Conservation (phyloP, 2,888 invertebrate species). For the Drosophila melanosoma region DNA sequence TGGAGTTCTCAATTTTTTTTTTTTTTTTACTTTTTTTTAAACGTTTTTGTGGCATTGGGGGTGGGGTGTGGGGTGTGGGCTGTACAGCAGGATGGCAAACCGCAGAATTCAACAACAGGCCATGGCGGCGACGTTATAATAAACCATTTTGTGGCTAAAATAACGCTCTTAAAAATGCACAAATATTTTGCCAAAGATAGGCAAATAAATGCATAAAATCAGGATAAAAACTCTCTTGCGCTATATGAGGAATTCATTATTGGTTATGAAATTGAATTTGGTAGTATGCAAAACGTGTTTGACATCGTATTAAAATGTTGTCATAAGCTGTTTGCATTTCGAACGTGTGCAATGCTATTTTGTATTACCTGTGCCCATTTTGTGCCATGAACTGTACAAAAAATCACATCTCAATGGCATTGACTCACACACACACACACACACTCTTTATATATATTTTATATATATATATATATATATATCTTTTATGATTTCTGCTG, state of each 20-base stretch:
- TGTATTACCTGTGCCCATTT: background rate
- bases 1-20: slow-evolving; percentile 54
- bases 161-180: slow-evolving; percentile 15
- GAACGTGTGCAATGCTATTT: background rate
- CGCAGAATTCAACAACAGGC: slow-evolving; percentile 70
- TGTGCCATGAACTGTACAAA: slow-evolving; percentile 62
- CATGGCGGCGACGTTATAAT: slow-evolving; percentile 60
- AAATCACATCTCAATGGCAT: slow-evolving; percentile 67
- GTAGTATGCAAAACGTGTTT: slow-evolving; percentile 62
- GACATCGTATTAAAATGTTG: slow-evolving; percentile 76
- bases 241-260: slow-evolving; percentile 57
- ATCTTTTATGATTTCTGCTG: slow-evolving; percentile 36
- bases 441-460: background rate
- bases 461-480: background rate
- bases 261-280: slow-evolving; percentile 64
- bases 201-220: slow-evolving; percentile 36
- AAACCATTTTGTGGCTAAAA: slow-evolving; percentile 71
- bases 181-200: slow-evolving; percentile 35
- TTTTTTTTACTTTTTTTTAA: slow-evolving; percentile 10
- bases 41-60: background rate
- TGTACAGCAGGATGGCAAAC: slow-evolving; percentile 13
- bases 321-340: slow-evolving; percentile 56
- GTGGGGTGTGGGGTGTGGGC: too few species aligned
- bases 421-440: background rate
- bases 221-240: slow-evolving; percentile 24